These are phyloP conservation scores for Calliphora vomitoria DNA, from an alignment of 2,888 invertebrate species.

Conservation along the genomic window DNA sequence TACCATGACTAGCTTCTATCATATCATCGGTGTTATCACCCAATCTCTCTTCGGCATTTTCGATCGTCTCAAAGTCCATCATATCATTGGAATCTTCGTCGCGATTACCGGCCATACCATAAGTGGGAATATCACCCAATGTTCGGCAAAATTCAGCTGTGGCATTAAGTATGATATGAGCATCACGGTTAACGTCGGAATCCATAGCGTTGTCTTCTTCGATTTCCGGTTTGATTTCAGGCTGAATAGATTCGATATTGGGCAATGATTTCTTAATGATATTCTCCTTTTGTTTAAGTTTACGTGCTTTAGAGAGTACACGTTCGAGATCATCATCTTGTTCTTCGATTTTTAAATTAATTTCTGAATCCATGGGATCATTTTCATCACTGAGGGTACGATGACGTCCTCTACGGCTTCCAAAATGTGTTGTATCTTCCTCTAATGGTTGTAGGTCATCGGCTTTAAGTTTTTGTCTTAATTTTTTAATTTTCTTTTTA, in stretches of 20 bases:
- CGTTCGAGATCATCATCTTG: constrained; percentile 90
- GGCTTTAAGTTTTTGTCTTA: constrained; percentile 89
- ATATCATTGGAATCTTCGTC: constrained; percentile 91
- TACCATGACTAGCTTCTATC: constrained; percentile 87
- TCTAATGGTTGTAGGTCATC: constrained; percentile 88
- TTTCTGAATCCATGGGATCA: constrained; percentile 85
- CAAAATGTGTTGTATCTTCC: constrained; percentile 81
- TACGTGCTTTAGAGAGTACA: constrained; percentile 90
- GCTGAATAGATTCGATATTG: constrained; percentile 84
- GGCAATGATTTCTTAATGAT: constrained; percentile 81
- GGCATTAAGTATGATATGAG: constrained; percentile 93
- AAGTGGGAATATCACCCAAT: constrained; percentile 97
- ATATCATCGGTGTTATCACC: constrained; percentile 79
- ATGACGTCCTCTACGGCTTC: constrained; percentile 79
- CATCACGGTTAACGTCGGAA: constrained; percentile 81
- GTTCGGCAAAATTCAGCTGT: constrained; percentile 99
- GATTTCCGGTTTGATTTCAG: constrained; percentile 85
- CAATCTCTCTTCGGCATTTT: constrained; percentile 83
- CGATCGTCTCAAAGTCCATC: constrained; percentile 84
- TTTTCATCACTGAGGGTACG: constrained; percentile 84
- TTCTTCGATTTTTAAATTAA: constrained; percentile 83
- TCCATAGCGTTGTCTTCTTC: constrained; percentile 79
- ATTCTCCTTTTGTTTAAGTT: constrained; percentile 86
- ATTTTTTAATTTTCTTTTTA: constrained; percentile 89
- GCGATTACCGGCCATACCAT: constrained; percentile 95